These are phyloP conservation scores for Aphis gossypii DNA, from an alignment of 1,140 invertebrate genomes.

Conservation along the genomic window DNA sequence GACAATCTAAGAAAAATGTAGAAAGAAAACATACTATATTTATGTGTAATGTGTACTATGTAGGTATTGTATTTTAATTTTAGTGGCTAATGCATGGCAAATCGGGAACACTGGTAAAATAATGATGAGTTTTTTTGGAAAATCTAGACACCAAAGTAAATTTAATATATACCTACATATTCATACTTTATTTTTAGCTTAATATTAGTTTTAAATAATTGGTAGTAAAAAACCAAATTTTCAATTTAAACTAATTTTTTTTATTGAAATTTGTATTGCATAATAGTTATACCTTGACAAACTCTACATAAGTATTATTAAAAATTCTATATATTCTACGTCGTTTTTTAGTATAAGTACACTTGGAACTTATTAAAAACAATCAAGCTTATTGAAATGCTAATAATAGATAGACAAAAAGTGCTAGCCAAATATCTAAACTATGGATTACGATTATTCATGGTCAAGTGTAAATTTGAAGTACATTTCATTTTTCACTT, in stretches of 20 bases:
- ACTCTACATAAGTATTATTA: background rate
- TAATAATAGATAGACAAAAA: background rate
- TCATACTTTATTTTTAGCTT: background rate
- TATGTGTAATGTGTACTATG: background rate
- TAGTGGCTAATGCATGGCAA: background rate
- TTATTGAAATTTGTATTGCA: background rate
- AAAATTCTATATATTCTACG: background rate
- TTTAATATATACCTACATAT: background rate
- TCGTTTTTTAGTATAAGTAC: background rate
- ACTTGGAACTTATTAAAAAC: background rate
- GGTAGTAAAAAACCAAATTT: background rate
- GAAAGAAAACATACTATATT: background rate
- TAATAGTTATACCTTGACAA: background rate
- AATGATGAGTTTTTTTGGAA: background rate
- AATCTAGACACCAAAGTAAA: background rate
- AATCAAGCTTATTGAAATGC: background rate
- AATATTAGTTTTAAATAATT: background rate
- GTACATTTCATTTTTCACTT: background rate
- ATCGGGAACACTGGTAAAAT: background rate
- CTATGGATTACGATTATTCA: background rate
- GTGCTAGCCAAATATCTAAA: background rate
- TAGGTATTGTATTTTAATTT: background rate
- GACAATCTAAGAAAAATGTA: background rate
- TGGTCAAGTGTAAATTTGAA: background rate
- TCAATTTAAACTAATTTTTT: background rate